Percentiles rank a stretch among this genome's conserved stretches.
These are phyloP conservation scores for Alca torda DNA, from an alignment of 2,797 vertebrate genomes.

Conservation along the genomic window DNA sequence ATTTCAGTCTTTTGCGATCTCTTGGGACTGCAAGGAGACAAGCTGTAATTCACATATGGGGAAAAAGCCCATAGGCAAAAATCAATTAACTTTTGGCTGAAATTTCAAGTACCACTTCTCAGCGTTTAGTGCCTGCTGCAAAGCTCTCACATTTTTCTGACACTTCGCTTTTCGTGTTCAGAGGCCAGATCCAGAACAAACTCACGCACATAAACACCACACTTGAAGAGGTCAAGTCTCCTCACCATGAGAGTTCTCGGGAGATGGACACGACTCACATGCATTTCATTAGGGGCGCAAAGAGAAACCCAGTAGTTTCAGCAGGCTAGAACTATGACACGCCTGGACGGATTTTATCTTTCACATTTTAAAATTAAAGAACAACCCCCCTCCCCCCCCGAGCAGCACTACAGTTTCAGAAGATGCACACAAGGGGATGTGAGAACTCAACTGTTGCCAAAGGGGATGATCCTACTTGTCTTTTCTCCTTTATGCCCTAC, in stretches of 20 bases:
- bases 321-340: background rate
- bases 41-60: background rate
- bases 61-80: constrained; percentile 41
- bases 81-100: constrained; percentile 47
- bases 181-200: background rate
- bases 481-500: background rate
- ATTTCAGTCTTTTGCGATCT: background rate
- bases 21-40: background rate
- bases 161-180: background rate
- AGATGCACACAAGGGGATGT: background rate
- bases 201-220: background rate
- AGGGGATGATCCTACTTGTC: background rate
- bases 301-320: background rate
- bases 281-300: background rate
- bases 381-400: too few relatives aligned
- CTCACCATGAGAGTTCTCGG: background rate
- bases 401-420: background rate
- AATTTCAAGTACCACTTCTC: constrained; percentile 36
- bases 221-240: background rate
- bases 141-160: constrained; percentile 31
- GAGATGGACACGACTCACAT: background rate
- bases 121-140: constrained; percentile 18
- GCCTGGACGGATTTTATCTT: background rate
- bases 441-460: background rate
- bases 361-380: background rate